A percentile compares a stretch with the other conserved stretches of the same genome.
phyloP scores from a whole-genome alignment of 2,797 vertebrate genomes.

The Carapus acus region DNA sequence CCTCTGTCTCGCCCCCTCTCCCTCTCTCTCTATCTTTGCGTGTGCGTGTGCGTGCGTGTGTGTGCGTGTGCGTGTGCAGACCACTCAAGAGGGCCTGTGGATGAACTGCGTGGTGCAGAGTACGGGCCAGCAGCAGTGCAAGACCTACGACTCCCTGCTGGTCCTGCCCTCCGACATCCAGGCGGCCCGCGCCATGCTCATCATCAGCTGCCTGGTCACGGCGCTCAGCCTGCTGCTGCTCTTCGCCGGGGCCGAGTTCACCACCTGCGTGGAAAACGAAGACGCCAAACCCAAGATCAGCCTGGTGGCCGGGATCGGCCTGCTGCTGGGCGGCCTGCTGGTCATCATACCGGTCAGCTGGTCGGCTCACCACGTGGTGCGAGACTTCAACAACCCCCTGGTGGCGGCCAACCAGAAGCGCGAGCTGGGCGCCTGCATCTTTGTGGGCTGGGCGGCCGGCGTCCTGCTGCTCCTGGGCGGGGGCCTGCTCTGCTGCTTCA shows the following conservation, averaged over 20 bases:
- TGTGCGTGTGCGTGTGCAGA: slow-evolving; percentile 43
- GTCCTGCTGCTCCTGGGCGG: slow-evolving; percentile 66
- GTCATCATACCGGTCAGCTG: slow-evolving; percentile 73
- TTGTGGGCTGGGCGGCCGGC: slow-evolving; percentile 69
- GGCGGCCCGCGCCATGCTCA: slow-evolving; percentile 70
- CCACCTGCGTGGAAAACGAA: slow-evolving; percentile 69
- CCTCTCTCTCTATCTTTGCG: no score
- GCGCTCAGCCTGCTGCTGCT: slow-evolving; percentile 63
- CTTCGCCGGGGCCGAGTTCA: slow-evolving; percentile 71
- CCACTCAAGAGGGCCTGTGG: slow-evolving; percentile 70
- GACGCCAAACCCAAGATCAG: slow-evolving; percentile 69
- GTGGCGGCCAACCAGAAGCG: rapidly evolving
- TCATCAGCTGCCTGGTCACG: slow-evolving; percentile 66
- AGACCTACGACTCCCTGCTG: slow-evolving; percentile 72
- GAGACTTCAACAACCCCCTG: slow-evolving; percentile 55
- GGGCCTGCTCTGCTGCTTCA: slow-evolving; percentile 75
- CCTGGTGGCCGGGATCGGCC: slow-evolving; percentile 58
- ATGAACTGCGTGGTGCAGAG: slow-evolving; percentile 73
- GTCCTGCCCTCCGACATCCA: slow-evolving; percentile 63
- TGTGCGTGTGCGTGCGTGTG: background rate
- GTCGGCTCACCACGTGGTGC: slow-evolving; percentile 61
- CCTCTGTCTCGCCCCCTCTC: no score
- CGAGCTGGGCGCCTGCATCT: slow-evolving; percentile 73
- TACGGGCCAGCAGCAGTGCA: slow-evolving; percentile 78
- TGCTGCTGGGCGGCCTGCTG: slow-evolving; percentile 69